These are phyloP conservation scores for Carassius auratus DNA, from an alignment of 2,113 vertebrate genomes.

Conservation along the genomic window DNA sequence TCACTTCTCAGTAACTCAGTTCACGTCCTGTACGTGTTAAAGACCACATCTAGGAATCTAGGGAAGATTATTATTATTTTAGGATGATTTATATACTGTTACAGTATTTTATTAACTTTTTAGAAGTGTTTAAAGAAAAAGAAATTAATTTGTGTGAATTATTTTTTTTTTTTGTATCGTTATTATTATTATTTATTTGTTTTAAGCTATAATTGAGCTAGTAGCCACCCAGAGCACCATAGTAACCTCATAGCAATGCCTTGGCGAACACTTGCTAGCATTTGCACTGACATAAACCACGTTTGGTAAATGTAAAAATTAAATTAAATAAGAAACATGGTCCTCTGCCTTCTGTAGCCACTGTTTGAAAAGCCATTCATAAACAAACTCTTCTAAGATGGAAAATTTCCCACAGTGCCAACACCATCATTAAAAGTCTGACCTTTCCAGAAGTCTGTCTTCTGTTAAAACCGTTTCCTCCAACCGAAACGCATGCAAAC, in stretches of 20 bases:
- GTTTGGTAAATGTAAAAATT: background rate
- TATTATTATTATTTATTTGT: too few relatives aligned
- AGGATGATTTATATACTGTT: too few relatives aligned
- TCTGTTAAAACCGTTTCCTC: background rate
- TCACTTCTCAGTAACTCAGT: too few relatives aligned
- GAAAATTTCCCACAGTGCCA: constrained; percentile 1
- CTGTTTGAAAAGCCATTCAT: background rate
- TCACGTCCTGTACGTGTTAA: background rate
- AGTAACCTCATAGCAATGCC: too few relatives aligned
- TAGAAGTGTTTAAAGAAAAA: too few relatives aligned
- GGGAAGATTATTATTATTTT: too few relatives aligned
- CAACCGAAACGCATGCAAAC: background rate
- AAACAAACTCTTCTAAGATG: background rate
- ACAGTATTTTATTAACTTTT: background rate
- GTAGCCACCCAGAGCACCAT: background rate
- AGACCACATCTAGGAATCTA: background rate
- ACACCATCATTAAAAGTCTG: background rate
- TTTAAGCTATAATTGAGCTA: too few relatives aligned
- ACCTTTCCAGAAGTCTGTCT: background rate
- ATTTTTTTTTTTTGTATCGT: too few relatives aligned
- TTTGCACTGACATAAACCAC: background rate
- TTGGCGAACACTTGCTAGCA: too few relatives aligned
- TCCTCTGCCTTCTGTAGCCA: background rate
- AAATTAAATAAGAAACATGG: background rate
- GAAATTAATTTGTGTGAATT: too few relatives aligned